A percentile compares a stretch with the other conserved stretches of the same genome.
These are phyloP conservation scores for Priocnemis perturbator DNA, from an alignment of 2,888 invertebrate species.

Conservation along the genomic window DNA sequence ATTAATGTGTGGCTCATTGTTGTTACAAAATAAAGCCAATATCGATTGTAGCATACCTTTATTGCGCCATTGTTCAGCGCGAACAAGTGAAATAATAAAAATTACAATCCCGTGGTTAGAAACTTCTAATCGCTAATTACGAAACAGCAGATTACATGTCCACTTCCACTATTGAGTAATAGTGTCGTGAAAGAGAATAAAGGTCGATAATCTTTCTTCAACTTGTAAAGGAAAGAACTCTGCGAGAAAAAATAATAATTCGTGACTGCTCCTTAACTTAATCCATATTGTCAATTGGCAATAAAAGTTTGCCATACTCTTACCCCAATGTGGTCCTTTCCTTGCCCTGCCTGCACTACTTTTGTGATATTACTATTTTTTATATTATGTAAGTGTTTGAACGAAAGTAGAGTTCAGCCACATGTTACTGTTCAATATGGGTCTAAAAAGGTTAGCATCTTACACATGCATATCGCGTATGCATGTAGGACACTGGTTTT, in stretches of 20 bases:
- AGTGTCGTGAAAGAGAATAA: too few relatives aligned
- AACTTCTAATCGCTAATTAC: too few relatives aligned
- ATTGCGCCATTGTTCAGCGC: too few relatives aligned
- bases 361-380: slow-evolving; percentile 74
- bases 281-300: slow-evolving; percentile 54
- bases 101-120: too few relatives aligned
- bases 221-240: slow-evolving; percentile 23
- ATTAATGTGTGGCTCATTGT: too few relatives aligned
- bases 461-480: slow-evolving; percentile 17
- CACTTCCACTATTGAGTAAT: too few relatives aligned
- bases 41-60: too few relatives aligned
- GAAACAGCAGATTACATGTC: too few relatives aligned
- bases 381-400: slow-evolving; percentile 68
- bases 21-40: too few relatives aligned
- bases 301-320: slow-evolving; percentile 38
- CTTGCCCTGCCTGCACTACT: slow-evolving; percentile 69
- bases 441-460: slow-evolving; percentile 20
- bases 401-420: slow-evolving; percentile 51
- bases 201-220: too few relatives aligned
- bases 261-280: slow-evolving; percentile 63
- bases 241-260: slow-evolving; percentile 49
- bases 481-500: slow-evolving; percentile 32
- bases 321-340: slow-evolving; percentile 67
- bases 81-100: too few relatives aligned
- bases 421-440: slow-evolving; percentile 47